phyloP scores from a whole-genome alignment of 2,113 vertebrate species.

The Urocynchramus pylzowi region DNA sequence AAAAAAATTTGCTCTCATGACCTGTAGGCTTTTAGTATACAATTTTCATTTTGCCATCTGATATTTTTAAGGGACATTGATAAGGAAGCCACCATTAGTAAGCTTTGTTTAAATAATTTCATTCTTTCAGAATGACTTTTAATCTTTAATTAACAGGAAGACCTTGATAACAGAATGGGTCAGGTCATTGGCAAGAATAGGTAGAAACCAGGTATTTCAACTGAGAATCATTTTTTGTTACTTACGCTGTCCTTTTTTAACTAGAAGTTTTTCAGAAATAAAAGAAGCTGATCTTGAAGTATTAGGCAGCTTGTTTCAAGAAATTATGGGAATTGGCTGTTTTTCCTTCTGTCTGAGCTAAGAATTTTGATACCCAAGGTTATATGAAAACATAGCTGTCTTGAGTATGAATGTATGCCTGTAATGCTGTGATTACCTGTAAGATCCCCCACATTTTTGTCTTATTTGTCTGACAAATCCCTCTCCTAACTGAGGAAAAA shows the following conservation, averaged over 20 bases:
- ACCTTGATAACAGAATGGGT: not conserved
- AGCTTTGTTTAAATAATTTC: not conserved
- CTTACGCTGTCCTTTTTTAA: not conserved
- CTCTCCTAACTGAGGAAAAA: not conserved
- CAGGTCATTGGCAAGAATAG: not conserved
- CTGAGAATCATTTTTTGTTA: not conserved
- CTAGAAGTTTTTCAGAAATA: not conserved
- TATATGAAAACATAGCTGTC: not conserved
- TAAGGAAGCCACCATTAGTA: not conserved
- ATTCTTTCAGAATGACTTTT: not conserved
- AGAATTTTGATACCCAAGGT: not conserved
- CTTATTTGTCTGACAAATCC: slow-evolving; percentile 8
- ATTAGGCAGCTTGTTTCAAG: not conserved
- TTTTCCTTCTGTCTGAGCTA: not conserved
- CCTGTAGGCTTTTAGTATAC: not conserved
- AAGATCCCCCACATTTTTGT: not conserved
- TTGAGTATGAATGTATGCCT: not conserved
- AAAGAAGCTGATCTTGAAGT: not conserved
- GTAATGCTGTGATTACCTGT: not conserved
- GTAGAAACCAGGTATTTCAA: not conserved
- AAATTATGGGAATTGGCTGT: not conserved
- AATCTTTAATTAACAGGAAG: not conserved
- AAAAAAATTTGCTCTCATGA: not conserved
- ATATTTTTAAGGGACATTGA: not conserved
- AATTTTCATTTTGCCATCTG: not conserved